Conservation (phyloP, 2,888 invertebrate species). For the Pterobdella sp. region DNA sequence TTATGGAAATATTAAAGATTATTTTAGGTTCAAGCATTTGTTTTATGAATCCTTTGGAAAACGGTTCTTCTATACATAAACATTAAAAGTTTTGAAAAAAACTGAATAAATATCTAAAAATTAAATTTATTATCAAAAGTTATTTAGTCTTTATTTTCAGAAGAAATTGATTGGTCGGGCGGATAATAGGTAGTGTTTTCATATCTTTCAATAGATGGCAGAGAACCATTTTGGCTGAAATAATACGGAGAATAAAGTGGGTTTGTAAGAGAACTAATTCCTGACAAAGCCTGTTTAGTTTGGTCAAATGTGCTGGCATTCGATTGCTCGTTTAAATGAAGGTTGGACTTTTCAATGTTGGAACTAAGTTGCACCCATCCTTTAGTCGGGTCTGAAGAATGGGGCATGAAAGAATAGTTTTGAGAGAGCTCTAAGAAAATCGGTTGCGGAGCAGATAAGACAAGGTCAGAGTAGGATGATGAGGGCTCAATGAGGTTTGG, state of each 20-base stretch:
- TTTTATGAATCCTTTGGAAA: too few species aligned
- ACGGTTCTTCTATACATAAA: too few species aligned
- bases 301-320: background rate
- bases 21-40: too few species aligned
- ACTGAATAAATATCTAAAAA: too few species aligned
- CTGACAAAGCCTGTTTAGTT: slow-evolving; percentile 4
- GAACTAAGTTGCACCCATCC: slow-evolving; percentile 24
- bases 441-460: background rate
- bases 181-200: slow-evolving; percentile 5
- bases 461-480: background rate
- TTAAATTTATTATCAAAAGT: too few species aligned
- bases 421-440: background rate
- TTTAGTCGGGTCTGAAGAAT: slow-evolving; percentile 8
- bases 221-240: background rate
- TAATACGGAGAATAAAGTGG: background rate
- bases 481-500: background rate
- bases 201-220: background rate
- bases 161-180: background rate
- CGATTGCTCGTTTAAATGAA: background rate
- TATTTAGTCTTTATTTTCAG: background rate
- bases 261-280: slow-evolving; percentile 9
- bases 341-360: background rate
- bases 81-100: too few species aligned
- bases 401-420: background rate
- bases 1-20: too few species aligned